Evolutionary conservation across 2,888 invertebrate genomes (phyloP), one percentile per base, ranked within the genome.

Genomic region (Leptinotarsa tumamoca): DNA sequence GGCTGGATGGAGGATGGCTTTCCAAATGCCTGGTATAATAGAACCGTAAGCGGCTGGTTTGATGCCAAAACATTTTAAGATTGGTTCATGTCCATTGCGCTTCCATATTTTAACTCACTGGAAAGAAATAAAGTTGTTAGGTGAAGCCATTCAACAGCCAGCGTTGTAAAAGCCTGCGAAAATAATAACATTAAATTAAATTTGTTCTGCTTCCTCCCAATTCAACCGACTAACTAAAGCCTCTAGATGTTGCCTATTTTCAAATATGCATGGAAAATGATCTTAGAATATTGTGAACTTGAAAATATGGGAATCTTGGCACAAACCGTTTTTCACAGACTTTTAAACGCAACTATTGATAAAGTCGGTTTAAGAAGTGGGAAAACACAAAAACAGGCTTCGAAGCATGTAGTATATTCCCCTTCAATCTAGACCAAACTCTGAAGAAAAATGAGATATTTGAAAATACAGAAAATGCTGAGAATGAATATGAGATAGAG

Each of bases 111-210:
- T 43, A 69, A 43, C 58, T 69, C 75, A 56, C 51, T 77, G 33
- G 56, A 67, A 43, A 84, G 83, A 18, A 72, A 68, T 56, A 84
- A 84, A 70, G 81, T 83, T 18, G 67, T 82, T 86, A 67, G 84
- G 84, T 21, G 83, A 86, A 77, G 72, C 63, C 84, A 84, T 74
- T 71, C 79, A 18, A 78, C 74, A 69, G 63, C 69, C n/a, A 71
- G 79, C 23, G 78, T 84, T 72, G 67, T 85, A 49, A n/a, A 80
- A 52, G 17, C 68, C 56, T 83, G 84, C 67, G 69, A 81, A 58
- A 77, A 83, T 54, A 75, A 82, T 75, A 74, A 82, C 23, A 23
- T 23, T 23, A 4, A 74, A 84, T 84, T 68, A 56, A 52, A 17
- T 83, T 85, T 75, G 71, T 81, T 51, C 79, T 75, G 67, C 69